Evolutionary conservation across 35 echinoderm and acorn worm genomes (phyloP), one percentile per base, ranked within the genome.

Genomic region (Ptychodera flava): DNA sequence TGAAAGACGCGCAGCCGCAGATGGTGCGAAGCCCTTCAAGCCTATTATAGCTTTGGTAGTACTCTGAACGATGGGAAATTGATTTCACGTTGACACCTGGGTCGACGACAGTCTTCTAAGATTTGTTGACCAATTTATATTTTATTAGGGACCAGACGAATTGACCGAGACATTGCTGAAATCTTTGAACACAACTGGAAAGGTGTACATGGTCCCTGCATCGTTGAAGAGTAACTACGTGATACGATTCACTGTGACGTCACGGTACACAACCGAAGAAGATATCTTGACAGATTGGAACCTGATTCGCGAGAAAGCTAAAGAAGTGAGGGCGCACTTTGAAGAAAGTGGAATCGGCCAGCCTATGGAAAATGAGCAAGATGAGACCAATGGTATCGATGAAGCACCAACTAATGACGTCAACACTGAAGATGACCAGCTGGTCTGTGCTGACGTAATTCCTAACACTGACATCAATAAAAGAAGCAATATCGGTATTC

Each of bases 171-270:
- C 94, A 64, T 88, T 99, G 32, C 83, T 99, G 28, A 84, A 92
- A 28, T 85, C 88, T 36, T 81, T 99, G 16, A 99, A 99, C 79
- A 78, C 33, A 22, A 86, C 90, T 38, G 92, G 96, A 29, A 99
- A 91, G 81, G 52, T 99, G 28, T 99, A 99, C 77, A 85, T 90
- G 88, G 96, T 99, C 12, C 96, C 96, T 16, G 96, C 96, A 15
- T 93, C 96, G 0, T 88, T 99, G 0, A 94, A 99, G 64, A 88
- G 90, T 15, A 82, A 90, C 30, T 99, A 92, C 83, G 93, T 99
- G 34, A 99, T 99, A 15, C 80, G 96, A 32, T 99, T 99, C 77
- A 94, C 96, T 22, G 90, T 94, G 31, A 94, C 96, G 77, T 99
- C 96, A 52, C 86, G 87, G 16, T 79, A 94, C 76, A 99, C 96